Evolutionary conservation across 2,888 invertebrate genomes (phyloP).

Genomic region (Ichneumoninae sp.): DNA sequence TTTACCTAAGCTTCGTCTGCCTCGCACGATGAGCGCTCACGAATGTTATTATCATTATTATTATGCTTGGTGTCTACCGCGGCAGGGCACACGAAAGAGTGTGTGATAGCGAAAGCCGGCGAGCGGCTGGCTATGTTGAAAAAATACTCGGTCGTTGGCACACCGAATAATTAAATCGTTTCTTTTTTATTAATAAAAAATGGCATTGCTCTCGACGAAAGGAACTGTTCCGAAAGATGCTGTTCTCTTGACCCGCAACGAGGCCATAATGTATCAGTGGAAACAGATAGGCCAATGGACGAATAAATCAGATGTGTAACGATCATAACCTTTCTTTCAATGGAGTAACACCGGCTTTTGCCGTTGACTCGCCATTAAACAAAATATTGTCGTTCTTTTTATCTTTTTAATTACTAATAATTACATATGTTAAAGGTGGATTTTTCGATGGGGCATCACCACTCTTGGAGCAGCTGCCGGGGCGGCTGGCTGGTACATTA

Average conservation of each 20-base stretch:
- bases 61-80: not conserved
- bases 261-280: constrained; percentile 88
- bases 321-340: constrained; percentile 74
- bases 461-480: constrained; percentile 86
- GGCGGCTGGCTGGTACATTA: constrained; percentile 87
- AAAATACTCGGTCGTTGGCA: not conserved
- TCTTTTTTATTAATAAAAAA: constrained; percentile 11
- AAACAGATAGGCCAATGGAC: constrained; percentile 87
- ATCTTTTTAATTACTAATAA: too few relatives aligned
- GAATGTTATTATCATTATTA: not conserved
- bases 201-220: constrained; percentile 49
- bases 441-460: constrained; percentile 85
- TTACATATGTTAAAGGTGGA: constrained; percentile 84
- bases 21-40: not conserved
- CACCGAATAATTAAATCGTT: not conserved
- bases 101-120: not conserved
- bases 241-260: constrained; percentile 85
- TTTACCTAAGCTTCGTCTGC: not conserved
- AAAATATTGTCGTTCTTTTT: not conserved
- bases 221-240: constrained; percentile 87
- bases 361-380: constrained; percentile 26
- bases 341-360: constrained; percentile 9
- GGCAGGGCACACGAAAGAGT: not conserved
- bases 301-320: constrained; percentile 87
- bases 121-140: not conserved